phyloP scores from a whole-genome alignment of 2,888 invertebrate species.

The Philaethria dido region DNA sequence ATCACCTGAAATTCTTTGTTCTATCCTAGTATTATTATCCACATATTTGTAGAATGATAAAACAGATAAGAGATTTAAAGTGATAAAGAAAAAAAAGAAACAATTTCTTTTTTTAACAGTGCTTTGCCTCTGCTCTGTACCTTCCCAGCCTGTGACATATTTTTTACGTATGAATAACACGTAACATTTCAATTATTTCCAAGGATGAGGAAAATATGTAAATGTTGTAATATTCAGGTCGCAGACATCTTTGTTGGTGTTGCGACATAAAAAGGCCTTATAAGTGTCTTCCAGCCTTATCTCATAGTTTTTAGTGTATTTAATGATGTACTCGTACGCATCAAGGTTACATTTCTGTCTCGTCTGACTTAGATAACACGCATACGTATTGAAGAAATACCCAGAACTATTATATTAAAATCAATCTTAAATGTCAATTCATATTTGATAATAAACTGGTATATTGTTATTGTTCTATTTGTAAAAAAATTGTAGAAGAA shows the following conservation, averaged over 20 bases:
- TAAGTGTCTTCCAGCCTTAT: constrained; percentile 20
- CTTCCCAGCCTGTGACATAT: too few relatives aligned
- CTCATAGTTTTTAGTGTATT: constrained; percentile 15
- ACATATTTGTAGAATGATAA: background rate
- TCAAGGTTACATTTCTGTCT: constrained; percentile 15
- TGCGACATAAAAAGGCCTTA: constrained; percentile 21
- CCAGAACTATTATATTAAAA: background rate
- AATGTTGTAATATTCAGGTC: constrained; percentile 20
- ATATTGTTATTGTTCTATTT: background rate
- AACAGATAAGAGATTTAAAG: background rate
- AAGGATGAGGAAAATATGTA: constrained; percentile 15
- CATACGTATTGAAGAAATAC: background rate
- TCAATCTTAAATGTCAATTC: background rate
- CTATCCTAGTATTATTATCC: background rate
- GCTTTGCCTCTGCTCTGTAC: too few relatives aligned
- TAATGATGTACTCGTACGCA: constrained; percentile 13
- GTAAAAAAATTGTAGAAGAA: too few relatives aligned
- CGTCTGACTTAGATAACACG: constrained; percentile 12
- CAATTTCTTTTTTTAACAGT: too few relatives aligned
- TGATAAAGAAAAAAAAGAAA: background rate
- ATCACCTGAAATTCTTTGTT: background rate
- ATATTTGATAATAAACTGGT: background rate
- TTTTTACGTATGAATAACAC: background rate
- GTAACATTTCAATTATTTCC: background rate
- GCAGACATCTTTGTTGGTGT: constrained; percentile 20